A percentile compares a stretch with the other conserved stretches of the same genome.
These are phyloP conservation scores for Acrossocheilus fasciatus DNA, from an alignment of 2,797 vertebrate genomes.

Conservation along the genomic window DNA sequence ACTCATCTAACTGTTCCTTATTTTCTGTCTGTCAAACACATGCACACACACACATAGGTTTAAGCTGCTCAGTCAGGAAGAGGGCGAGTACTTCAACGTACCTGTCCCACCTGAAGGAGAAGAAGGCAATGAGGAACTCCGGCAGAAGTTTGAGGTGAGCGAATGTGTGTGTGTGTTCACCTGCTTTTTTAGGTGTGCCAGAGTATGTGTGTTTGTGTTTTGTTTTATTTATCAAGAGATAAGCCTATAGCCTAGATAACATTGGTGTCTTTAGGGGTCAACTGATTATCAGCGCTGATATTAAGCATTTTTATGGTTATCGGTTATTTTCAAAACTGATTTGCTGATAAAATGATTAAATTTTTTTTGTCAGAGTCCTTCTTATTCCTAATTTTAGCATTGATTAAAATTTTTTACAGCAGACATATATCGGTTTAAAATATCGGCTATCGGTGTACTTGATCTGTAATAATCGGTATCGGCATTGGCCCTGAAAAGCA, in stretches of 20 bases:
- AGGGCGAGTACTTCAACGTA: conserved; percentile 97
- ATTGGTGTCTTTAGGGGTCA: not conserved
- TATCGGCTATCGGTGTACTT: too few relatives aligned
- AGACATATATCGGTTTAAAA: too few relatives aligned
- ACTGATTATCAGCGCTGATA: not conserved
- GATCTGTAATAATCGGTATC: too few relatives aligned
- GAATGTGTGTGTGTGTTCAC: conserved; percentile 15
- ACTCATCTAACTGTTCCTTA: not conserved
- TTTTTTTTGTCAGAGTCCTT: not conserved
- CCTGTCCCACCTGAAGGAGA: conserved; percentile 93
- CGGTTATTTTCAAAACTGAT: not conserved
- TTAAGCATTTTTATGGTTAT: not conserved
- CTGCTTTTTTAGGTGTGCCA: not conserved
- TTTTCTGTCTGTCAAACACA: conserved; percentile 15
- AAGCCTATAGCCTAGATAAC: not conserved
- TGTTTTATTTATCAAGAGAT: not conserved
- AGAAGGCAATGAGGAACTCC: conserved; percentile 92
- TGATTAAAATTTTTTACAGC: not conserved
- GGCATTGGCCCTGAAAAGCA: too few relatives aligned
- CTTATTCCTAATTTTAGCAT: not conserved
- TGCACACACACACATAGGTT: conserved; percentile 80
- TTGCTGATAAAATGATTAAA: not conserved
- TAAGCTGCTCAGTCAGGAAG: conserved; percentile 97
- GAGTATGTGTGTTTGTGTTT: not conserved
- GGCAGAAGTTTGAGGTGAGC: conserved; percentile 95